Evolutionary conservation across 2,797 vertebrate genomes (phyloP).

Genomic region (Phyllotis vaccarum): DNA sequence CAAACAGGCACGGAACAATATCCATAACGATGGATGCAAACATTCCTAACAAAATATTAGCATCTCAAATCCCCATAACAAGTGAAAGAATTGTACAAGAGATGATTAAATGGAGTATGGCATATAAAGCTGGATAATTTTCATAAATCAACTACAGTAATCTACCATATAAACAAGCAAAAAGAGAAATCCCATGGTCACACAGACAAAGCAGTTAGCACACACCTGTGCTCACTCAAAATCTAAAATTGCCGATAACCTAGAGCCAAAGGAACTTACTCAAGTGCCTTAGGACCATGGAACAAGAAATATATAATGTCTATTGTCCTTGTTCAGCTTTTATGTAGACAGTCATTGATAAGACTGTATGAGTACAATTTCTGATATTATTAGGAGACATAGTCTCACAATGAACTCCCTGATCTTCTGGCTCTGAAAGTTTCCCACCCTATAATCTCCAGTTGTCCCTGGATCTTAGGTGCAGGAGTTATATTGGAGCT

Average conservation of each 20-base stretch:
- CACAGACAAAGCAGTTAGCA: conserved; percentile 17
- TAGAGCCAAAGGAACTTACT: background rate
- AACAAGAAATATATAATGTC: background rate
- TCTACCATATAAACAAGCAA: background rate
- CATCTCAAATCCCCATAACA: background rate
- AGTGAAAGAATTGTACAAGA: background rate
- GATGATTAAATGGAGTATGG: background rate
- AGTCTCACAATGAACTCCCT: no score
- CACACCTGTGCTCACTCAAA: background rate
- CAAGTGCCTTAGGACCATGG: background rate
- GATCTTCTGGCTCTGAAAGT: background rate
- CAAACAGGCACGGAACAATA: background rate
- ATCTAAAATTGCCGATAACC: conserved; percentile 2
- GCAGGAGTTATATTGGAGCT: background rate
- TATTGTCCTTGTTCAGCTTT: background rate
- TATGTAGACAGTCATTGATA: background rate
- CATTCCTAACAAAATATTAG: conserved; percentile 1
- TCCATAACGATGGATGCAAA: background rate
- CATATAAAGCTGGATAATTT: background rate
- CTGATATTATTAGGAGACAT: background rate
- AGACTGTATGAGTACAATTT: background rate
- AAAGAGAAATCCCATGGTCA: background rate
- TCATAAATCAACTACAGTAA: background rate
- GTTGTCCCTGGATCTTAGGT: background rate
- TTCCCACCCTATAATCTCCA: background rate